phyloP scores from a whole-genome alignment of 2,797 vertebrate genomes.

The Sylvilagus floridanus region DNA sequence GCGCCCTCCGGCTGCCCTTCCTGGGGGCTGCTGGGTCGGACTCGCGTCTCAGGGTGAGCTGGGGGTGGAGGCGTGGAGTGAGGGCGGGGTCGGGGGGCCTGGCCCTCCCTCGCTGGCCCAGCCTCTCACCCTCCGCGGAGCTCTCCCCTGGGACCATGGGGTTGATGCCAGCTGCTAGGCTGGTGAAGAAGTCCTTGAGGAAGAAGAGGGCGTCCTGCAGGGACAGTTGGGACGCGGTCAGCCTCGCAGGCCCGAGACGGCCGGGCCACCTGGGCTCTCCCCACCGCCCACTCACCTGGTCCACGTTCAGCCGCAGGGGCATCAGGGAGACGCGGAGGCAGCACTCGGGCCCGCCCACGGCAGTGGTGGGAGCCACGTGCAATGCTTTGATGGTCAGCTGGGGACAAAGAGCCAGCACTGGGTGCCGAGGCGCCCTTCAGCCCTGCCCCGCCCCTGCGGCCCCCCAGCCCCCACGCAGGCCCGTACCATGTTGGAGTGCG shows the following conservation, averaged over 20 bases:
- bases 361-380: constrained; percentile 93
- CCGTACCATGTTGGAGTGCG: constrained; percentile 95
- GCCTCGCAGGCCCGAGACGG: not conserved
- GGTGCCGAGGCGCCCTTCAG: not conserved
- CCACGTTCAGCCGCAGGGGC: constrained; percentile 95
- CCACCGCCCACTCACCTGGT: constrained; percentile 89
- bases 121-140: constrained; percentile 90
- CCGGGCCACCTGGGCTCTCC: fast-evolving
- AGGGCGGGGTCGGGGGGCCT: not conserved
- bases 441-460: fast-evolving
- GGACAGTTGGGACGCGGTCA: not conserved
- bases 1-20: constrained; percentile 83
- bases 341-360: constrained; percentile 93
- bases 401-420: not conserved
- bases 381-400: constrained; percentile 96
- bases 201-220: constrained; percentile 95
- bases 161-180: constrained; percentile 91
- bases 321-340: constrained; percentile 94
- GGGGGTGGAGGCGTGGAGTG: not conserved
- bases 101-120: not conserved
- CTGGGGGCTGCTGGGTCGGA: constrained; percentile 81
- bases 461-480: not conserved
- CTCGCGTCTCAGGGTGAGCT: constrained; percentile 88
- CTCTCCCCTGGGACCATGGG: constrained; percentile 91
- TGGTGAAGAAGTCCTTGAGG: constrained; percentile 95